Conservation (phyloP, 1,140 invertebrate species). For the Drosophila ambigua region DNA sequence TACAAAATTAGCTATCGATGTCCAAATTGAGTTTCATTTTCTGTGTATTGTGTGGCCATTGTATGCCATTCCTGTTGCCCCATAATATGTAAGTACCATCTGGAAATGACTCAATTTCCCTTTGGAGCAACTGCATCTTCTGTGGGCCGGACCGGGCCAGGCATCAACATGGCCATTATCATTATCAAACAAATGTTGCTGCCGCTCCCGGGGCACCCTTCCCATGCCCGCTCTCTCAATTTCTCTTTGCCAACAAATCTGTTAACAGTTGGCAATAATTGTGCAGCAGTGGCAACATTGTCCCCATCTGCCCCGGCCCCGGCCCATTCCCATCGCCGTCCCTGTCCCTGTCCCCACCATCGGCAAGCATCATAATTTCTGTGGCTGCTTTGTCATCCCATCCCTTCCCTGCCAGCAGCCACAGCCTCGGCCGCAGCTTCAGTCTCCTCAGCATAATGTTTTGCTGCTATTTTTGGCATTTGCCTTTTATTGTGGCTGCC, state of each 20-base stretch:
- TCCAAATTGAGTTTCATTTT: no score
- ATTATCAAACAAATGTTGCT: slow-evolving; percentile 71
- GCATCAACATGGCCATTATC: slow-evolving; percentile 74
- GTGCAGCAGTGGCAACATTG: slow-evolving; percentile 65
- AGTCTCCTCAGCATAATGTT: slow-evolving; percentile 43
- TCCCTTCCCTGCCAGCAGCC: slow-evolving; percentile 11
- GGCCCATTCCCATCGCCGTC: not conserved
- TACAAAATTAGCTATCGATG: no score
- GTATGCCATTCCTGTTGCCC: not conserved
- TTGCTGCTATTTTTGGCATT: slow-evolving; percentile 66
- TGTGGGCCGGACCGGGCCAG: slow-evolving; percentile 12
- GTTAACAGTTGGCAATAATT: slow-evolving; percentile 83
- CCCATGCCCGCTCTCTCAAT: slow-evolving; percentile 10
- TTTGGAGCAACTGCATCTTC: slow-evolving; percentile 15
- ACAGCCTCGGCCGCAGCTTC: not conserved
- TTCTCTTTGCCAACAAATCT: slow-evolving; percentile 72
- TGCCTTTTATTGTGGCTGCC: slow-evolving; percentile 67
- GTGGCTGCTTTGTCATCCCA: slow-evolving; percentile 57
- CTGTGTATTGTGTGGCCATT: no score
- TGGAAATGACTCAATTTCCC: slow-evolving; percentile 58
- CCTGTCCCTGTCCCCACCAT: slow-evolving; percentile 9
- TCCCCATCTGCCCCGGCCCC: slow-evolving; percentile 28
- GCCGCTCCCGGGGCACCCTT: not conserved
- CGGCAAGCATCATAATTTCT: slow-evolving; percentile 62
- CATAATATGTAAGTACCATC: slow-evolving; percentile 48